A percentile compares a stretch with the other conserved stretches of the same genome.
phyloP scores from a whole-genome alignment of 2,113 vertebrate species.

The Pipra filicauda region DNA sequence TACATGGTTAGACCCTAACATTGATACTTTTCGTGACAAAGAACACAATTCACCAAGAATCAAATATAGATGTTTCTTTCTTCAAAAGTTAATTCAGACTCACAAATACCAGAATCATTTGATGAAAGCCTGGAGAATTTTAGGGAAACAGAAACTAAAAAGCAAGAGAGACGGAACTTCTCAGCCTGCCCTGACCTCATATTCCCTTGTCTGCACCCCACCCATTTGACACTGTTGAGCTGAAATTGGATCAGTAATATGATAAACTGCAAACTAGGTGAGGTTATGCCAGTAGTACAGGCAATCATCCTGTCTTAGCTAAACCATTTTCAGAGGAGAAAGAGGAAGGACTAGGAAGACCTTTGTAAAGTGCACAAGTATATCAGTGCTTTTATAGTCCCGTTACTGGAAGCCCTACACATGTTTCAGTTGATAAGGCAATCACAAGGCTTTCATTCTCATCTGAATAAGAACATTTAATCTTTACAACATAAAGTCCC shows the following conservation, averaged over 20 bases:
- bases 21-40: neutral
- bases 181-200: neutral
- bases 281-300: neutral
- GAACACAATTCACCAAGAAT: neutral
- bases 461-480: slow-evolving; percentile 46
- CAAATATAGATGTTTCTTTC: neutral
- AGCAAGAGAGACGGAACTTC: neutral
- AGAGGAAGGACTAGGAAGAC: slow-evolving; percentile 21
- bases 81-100: neutral
- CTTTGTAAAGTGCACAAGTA: neutral
- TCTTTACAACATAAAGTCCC: slow-evolving; percentile 18
- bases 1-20: neutral
- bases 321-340: neutral
- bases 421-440: slow-evolving; percentile 43
- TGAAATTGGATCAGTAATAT: neutral
- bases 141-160: neutral
- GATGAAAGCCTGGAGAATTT: neutral
- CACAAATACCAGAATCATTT: neutral
- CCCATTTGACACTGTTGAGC: neutral
- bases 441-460: slow-evolving; percentile 29
- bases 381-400: slow-evolving; percentile 29
- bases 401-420: slow-evolving; percentile 18
- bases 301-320: neutral
- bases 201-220: neutral
- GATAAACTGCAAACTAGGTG: neutral